Conservation (phyloP, 2,888 invertebrate genomes). For the Andrena haemorrhoa region DNA sequence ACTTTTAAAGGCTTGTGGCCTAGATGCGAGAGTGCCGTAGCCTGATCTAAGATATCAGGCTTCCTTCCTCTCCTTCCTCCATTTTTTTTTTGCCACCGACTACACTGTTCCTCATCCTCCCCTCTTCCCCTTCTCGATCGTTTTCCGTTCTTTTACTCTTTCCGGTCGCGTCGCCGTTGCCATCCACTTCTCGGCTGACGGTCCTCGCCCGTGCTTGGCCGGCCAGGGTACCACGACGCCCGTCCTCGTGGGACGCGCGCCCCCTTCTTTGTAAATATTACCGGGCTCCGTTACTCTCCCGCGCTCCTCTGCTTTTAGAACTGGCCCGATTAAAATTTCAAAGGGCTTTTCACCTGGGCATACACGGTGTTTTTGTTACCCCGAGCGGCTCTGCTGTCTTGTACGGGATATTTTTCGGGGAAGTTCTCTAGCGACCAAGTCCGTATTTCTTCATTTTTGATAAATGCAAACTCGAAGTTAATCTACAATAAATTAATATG, state of each 20-base stretch:
- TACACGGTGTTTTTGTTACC: too few relatives aligned
- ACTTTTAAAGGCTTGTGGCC: slow-evolving; percentile 80
- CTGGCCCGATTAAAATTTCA: not conserved
- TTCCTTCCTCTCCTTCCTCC: slow-evolving; percentile 51
- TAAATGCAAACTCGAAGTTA: too few relatives aligned
- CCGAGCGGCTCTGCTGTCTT: too few relatives aligned
- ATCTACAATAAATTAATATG: too few relatives aligned
- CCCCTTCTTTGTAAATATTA: slow-evolving; percentile 13
- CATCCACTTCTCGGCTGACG: slow-evolving; percentile 48
- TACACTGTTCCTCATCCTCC: slow-evolving; percentile 28
- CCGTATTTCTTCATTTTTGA: too few relatives aligned
- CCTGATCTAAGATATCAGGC: slow-evolving; percentile 68
- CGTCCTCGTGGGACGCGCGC: slow-evolving; percentile 1
- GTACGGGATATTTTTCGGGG: too few relatives aligned
- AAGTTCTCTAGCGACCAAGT: too few relatives aligned
- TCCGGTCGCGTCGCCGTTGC: slow-evolving; percentile 36
- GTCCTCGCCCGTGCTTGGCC: slow-evolving; percentile 5
- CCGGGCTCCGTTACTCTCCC: not conserved
- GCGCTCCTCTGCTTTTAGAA: not conserved
- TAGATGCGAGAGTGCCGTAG: slow-evolving; percentile 80
- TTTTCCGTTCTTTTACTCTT: slow-evolving; percentile 40
- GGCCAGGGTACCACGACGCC: slow-evolving; percentile 20
- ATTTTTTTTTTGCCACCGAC: too few relatives aligned
- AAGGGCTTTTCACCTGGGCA: not conserved
- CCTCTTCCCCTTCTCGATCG: slow-evolving; percentile 29